Percentiles rank a stretch among this genome's conserved stretches.
Conservation (phyloP, 2,113 vertebrate species). For the Hirundichthys speculiger region DNA sequence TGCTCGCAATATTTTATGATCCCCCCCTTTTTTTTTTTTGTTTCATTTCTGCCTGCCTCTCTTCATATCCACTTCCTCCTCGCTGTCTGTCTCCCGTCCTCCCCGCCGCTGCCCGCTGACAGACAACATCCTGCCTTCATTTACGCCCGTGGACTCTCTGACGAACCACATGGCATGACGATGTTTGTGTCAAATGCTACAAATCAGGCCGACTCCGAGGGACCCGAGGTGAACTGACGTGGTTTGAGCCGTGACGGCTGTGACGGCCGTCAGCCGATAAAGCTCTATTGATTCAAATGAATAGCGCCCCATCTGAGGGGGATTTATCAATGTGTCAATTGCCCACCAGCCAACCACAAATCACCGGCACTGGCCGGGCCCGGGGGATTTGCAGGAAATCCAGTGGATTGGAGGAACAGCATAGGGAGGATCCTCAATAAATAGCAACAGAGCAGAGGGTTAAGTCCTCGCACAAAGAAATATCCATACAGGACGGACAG, state of each 20-base stretch:
- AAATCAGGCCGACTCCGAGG: conserved; percentile 72
- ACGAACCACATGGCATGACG: conserved; percentile 67
- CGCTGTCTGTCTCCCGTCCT: conserved; percentile 24
- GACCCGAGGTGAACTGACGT: conserved; percentile 78
- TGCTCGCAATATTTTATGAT: conserved; percentile 8
- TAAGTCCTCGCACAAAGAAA: conserved; percentile 47
- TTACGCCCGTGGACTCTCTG: conserved; percentile 57
- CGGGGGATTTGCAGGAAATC: conserved; percentile 89
- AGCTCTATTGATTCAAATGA: conserved; percentile 92
- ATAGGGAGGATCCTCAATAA: conserved; percentile 78
- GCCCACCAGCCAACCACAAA: conserved; percentile 78
- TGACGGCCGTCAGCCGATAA: conserved; percentile 86
- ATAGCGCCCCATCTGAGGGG: conserved; percentile 87
- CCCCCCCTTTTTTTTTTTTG: conserved; percentile 8
- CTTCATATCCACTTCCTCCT: conserved; percentile 20
- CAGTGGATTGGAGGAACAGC: conserved; percentile 84
- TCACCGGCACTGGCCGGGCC: conserved; percentile 70
- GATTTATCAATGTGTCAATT: conserved; percentile 93
- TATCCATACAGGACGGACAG: conserved; percentile 36
- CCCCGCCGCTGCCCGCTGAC: conserved; percentile 44
- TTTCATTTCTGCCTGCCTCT: conserved; percentile 33
- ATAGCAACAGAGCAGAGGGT: conserved; percentile 78
- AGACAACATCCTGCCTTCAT: conserved; percentile 60
- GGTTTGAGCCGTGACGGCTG: conserved; percentile 76
- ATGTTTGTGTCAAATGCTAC: conserved; percentile 73